These are phyloP conservation scores for Raja brachyura DNA, from an alignment of 2,113 vertebrate genomes.

Conservation along the genomic window DNA sequence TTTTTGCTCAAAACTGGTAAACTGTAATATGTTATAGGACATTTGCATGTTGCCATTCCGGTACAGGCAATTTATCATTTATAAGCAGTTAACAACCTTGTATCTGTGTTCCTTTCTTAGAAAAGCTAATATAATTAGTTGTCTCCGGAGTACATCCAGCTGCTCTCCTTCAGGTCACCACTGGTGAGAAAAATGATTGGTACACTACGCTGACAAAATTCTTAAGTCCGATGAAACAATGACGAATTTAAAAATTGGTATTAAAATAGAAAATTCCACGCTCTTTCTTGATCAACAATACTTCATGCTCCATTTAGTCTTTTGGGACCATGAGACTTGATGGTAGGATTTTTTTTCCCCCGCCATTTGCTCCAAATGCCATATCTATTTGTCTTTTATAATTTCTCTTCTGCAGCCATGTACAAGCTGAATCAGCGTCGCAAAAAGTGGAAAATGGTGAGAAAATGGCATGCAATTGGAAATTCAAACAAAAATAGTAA, in stretches of 20 bases:
- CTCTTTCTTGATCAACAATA: neutral
- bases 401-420: neutral
- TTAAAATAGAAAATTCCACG: neutral
- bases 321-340: neutral
- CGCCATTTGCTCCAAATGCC: neutral
- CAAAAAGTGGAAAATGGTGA: constrained; percentile 43
- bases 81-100: no score
- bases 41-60: no score
- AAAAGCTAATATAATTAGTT: no score
- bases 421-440: constrained; percentile 39
- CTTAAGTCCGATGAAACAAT: neutral
- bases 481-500: neutral
- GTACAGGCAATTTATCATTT: no score
- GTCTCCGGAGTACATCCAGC: neutral
- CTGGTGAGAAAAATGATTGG: neutral
- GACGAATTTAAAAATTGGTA: neutral
- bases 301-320: neutral
- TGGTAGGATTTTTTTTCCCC: neutral
- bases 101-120: no score
- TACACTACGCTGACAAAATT: neutral
- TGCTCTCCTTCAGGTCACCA: neutral
- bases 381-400: neutral
- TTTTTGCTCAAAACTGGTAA: no score
- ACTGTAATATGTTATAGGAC: no score
- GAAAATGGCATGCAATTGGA: constrained; percentile 41